Conservation (phyloP, 2,113 vertebrate genomes). For the Mystacornis crossleyi region DNA sequence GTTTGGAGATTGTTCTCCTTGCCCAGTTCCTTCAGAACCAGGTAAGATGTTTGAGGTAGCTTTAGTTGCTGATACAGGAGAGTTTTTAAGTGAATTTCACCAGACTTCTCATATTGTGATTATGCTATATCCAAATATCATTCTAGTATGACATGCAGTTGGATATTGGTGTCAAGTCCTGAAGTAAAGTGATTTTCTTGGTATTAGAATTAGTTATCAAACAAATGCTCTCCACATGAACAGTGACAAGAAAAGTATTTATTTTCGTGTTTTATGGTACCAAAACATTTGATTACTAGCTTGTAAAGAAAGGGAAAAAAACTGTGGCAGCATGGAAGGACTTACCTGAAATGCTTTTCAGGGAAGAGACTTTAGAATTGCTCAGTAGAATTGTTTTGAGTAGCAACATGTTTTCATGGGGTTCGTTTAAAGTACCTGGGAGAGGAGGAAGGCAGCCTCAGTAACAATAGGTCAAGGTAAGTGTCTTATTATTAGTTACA, state of each 20-base stretch:
- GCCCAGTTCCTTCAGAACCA: background rate
- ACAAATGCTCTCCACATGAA: background rate
- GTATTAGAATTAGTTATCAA: background rate
- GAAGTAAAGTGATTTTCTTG: background rate
- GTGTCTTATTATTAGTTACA: constrained; percentile 35
- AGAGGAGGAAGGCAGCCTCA: background rate
- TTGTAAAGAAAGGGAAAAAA: background rate
- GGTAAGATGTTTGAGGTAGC: background rate
- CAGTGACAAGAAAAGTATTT: background rate
- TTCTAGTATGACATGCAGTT: background rate
- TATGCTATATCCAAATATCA: background rate
- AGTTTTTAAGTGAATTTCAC: background rate
- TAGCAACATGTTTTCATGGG: background rate
- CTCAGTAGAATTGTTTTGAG: background rate
- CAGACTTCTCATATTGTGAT: background rate
- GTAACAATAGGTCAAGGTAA: constrained; percentile 22
- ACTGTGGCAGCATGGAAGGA: background rate
- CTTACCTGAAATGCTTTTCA: background rate
- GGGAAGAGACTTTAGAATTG: background rate
- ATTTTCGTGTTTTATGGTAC: background rate
- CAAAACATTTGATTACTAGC: background rate
- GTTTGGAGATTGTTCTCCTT: background rate
- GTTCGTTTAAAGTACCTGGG: background rate
- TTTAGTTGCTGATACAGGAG: background rate
- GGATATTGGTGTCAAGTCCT: background rate